Base-by-base conservation (phyloP, 2,888 invertebrate genomes). In the Synanthedon myopaeformis region DNA sequence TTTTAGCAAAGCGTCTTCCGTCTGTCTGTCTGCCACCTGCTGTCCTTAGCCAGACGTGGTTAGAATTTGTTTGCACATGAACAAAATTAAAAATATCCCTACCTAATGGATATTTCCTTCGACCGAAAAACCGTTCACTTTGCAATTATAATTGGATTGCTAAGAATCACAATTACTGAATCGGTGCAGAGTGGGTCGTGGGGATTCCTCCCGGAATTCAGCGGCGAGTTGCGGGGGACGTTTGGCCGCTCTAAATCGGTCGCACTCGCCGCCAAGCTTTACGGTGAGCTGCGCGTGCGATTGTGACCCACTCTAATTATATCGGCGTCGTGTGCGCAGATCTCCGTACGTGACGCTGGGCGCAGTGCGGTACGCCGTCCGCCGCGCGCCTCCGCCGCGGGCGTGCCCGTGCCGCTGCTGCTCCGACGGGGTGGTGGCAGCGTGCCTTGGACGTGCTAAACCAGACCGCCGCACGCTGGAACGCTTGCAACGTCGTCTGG, bases 401-500 rank as follows among this genome's bases (percentile, higher is more conserved):
- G 83, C 86, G 77, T 85, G 86, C 77, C 82, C 84, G 65, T 86
- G 88, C 83, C 88, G 86, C 79, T 86, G 85, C 82, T 86, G 83
- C 85, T 87, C 85, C 78, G 87, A 86, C 78, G 88, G 86, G 80
- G 86, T 82, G 79, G 76, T 82, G 75, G 84, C 84, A 74, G 85
- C 83, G 76, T 86, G 86, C 81, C 82, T 83, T 70, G 82, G 80
- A 75, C 86, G 84, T 78, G 82, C 81, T 70, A 77, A 79, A 76
- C 83, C 83, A 67, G 85, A 84, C 71, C 81, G 83, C 82, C 91
- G 92, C 90, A 92, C 92, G 78, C 92, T 94, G 92, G 94, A 94
- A 89, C 93, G 94, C 67, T 89, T 94, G 82, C 93, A 93, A 76
- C 93, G 92, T 82, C 92, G 93, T 78, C 92, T 93, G 89, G 92